Percentiles rank a stretch among this genome's conserved stretches.
These are phyloP conservation scores for Leptogaster cylindrica DNA, from an alignment of 2,888 invertebrate genomes.

Conservation along the genomic window DNA sequence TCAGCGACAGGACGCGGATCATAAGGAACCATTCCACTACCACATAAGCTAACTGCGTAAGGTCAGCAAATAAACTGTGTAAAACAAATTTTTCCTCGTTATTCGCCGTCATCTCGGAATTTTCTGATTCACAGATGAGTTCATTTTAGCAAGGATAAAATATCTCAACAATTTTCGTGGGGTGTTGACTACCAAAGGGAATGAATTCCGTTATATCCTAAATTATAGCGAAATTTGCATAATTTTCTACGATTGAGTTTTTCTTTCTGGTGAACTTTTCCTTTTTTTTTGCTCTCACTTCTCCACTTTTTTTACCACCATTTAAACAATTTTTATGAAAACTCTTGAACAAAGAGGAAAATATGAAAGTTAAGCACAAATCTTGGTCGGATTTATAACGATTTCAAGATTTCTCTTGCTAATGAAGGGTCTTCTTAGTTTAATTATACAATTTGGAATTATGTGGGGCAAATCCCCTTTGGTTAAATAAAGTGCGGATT, in stretches of 20 bases:
- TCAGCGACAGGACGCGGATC: neutral
- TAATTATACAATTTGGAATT: neutral
- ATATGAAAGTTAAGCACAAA: conserved; percentile 1
- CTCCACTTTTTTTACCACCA: neutral
- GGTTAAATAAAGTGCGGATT: too few relatives aligned
- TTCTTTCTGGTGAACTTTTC: neutral
- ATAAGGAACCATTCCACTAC: neutral
- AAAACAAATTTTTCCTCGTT: conserved; percentile 41
- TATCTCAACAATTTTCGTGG: conserved; percentile 4
- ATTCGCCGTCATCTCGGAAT: conserved; percentile 43
- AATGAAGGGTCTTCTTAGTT: neutral
- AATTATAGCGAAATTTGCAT: conserved; percentile 22
- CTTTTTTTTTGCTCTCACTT: neutral
- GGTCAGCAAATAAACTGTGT: conserved; percentile 16
- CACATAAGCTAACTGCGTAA: neutral
- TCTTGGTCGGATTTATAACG: neutral
- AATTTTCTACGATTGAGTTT: conserved; percentile 18
- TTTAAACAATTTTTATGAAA: neutral
- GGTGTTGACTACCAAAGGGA: neutral
- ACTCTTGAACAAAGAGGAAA: neutral
- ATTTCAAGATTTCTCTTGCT: conserved; percentile 13
- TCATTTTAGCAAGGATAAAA: conserved; percentile 24
- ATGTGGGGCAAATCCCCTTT: neutral
- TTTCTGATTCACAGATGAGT: conserved; percentile 42
- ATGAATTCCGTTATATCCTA: conserved; percentile 7